Base-by-base conservation (phyloP, 2,888 invertebrate species). In the Drosophila meridiana region DNA sequence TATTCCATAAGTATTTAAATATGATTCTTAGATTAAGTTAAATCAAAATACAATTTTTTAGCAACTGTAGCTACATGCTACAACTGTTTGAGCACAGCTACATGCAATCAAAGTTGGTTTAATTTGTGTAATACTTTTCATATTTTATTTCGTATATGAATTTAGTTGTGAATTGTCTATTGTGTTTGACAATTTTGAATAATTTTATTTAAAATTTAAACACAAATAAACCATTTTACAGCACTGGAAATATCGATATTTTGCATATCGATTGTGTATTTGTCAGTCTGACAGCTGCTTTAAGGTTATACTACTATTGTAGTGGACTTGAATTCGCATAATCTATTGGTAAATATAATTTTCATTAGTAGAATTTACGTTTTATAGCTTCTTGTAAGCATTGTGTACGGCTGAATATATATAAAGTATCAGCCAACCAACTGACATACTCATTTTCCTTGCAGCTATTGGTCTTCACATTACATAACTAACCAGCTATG, bases 401-500 rank as follows among this genome's bases (percentile, higher is more conserved):
- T 13, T 6, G 4, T 13, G n/a, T 6, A 7, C 14, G 32, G 1
- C n/a, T 5, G 2, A 11, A 11, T 43, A 5, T 36, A n/a, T 28
- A 36, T 7, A 13, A 26, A 2, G 0, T 3, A 30, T 4, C 13
- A 26, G 8, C 1, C 11, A 2, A 6, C 0, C 20, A 28, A 67
- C 48, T 88, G 34, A 76, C 32, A 3, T 13, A 3, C 14, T 3
- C 6, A 4, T 38, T 45, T 65, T 56, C 55, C 38, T 79, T 85
- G 50, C 80, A 87, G 88, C 71, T 78, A 78, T 68, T 75, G 72
- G 53, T 71, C 70, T 64, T 68, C 68, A 66, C 82, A 89, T 92
- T 92, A 91, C 91, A 92, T 92, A 92, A 92, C 88, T 72, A 57
- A 71, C 61, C 60, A 76, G 82, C 80, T 76, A 92, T 92, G 92